phyloP scores from a whole-genome alignment of 2,113 vertebrate genomes.

The Corythoichthys intestinalis region DNA sequence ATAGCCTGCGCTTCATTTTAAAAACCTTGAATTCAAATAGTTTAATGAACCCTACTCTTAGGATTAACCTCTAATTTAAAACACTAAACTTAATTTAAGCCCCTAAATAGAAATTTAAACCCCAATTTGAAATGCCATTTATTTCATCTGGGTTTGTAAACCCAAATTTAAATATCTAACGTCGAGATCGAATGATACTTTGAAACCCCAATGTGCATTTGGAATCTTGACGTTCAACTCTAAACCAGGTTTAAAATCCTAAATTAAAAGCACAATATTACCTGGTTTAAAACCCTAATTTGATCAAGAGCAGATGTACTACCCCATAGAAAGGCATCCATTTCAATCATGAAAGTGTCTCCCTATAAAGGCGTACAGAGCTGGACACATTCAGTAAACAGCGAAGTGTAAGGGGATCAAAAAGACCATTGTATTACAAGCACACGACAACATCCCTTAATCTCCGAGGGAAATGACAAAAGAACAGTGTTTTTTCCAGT shows the following conservation, averaged over 20 bases:
- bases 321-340: not conserved
- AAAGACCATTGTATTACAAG: not conserved
- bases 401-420: not conserved
- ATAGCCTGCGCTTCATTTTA: too few relatives aligned
- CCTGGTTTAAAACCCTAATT: not conserved
- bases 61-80: not conserved
- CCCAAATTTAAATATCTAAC: not conserved
- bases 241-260: not conserved
- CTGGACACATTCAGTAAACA: not conserved
- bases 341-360: not conserved
- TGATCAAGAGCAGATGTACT: not conserved
- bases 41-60: too few relatives aligned
- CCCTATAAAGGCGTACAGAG: not conserved
- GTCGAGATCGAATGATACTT: too few relatives aligned
- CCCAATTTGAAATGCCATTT: not conserved
- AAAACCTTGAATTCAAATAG: too few relatives aligned
- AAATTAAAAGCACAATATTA: not conserved
- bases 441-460: conserved; percentile 12
- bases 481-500: conserved; percentile 10
- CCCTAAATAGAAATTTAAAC: not conserved
- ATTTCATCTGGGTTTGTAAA: too few relatives aligned
- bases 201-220: too few relatives aligned
- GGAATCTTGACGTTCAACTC: too few relatives aligned
- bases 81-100: not conserved
- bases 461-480: conserved; percentile 33